Base-by-base conservation (phyloP, 2,888 invertebrate species). In the Adela reaumurella region DNA sequence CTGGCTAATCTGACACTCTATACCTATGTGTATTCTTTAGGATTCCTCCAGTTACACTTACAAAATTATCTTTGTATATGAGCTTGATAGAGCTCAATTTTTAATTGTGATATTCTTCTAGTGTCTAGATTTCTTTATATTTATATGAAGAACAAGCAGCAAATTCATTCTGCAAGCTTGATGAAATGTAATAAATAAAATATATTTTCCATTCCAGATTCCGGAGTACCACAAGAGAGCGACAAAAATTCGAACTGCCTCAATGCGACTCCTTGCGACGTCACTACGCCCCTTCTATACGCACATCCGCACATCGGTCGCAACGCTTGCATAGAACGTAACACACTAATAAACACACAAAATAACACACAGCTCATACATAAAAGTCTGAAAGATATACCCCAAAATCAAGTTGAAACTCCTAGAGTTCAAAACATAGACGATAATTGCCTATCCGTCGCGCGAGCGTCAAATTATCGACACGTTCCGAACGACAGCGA, bases 291-390 rank as follows among this genome's bases (percentile, higher is more conserved):
- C 29, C 70, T 92, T 44, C 61, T 74, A 0, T 71, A 68, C 62
- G 63, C 74, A 0, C 92, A 89, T 61, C 90, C 92, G 0, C 89
- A 92, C 67, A 91, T 93, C 65, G 94, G 94, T 1, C 81, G 90
- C 20, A 94, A 93, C 77, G 85, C 88, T 10, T 94, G 92, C 54
- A 79, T 88, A 61, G 91, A 90, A 61, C 73, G 90, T 10, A 92
- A 92, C 70, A 68, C 86, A 55, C 84, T 84, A 74, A 65, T 82
- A 55, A 65, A 81, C 48, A 66, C 80, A 58, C 66, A 83, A 58
- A 80, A 84, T 55, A 67, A 73, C 41, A 60, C 76, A 0, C 61
- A 74, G 53, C 70, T 86, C 6, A 81, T 86, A 51, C 86, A 87
- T 55, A 86, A 85, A 56, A 86, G 85, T 2, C 67, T 83, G 1